A percentile compares a stretch with the other conserved stretches of the same genome.
These are phyloP conservation scores for Cloeon dipterum DNA, from an alignment of 2,888 invertebrate species.

Conservation along the genomic window DNA sequence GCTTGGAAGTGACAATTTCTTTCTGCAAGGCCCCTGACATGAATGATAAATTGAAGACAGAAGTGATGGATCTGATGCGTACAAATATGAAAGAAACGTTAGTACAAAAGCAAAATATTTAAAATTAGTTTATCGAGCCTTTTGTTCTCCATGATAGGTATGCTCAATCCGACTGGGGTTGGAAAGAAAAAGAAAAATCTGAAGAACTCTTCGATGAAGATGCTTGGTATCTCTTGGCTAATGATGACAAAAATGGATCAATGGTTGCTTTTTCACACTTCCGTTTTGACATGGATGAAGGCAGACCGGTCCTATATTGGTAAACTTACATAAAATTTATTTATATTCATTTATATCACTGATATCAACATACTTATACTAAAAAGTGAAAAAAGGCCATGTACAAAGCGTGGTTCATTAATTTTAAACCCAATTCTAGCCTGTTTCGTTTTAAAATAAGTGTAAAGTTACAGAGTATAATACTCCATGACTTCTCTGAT, in stretches of 20 bases:
- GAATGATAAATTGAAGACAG: constrained; percentile 29
- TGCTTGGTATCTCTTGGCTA: constrained; percentile 50
- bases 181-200: constrained; percentile 47
- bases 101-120: constrained; percentile 13
- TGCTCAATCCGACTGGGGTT: constrained; percentile 58
- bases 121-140: constrained; percentile 6
- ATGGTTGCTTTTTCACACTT: constrained; percentile 59
- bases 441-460: too few species aligned
- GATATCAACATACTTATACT: too few species aligned
- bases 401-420: too few species aligned
- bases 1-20: constrained; percentile 31
- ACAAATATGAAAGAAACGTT: constrained; percentile 58
- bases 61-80: constrained; percentile 52
- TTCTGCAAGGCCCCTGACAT: constrained; percentile 33
- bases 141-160: constrained; percentile 21
- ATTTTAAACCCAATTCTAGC: too few species aligned
- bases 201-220: constrained; percentile 48
- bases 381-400: too few species aligned
- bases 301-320: constrained; percentile 56
- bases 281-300: constrained; percentile 61
- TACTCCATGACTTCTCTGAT: too few species aligned
- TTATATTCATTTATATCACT: constrained; percentile 1
- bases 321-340: constrained; percentile 20
- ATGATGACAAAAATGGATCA: constrained; percentile 19
- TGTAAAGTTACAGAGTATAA: too few species aligned